Base-by-base conservation (phyloP, 2,797 vertebrate species). In the Lutra lutra region DNA sequence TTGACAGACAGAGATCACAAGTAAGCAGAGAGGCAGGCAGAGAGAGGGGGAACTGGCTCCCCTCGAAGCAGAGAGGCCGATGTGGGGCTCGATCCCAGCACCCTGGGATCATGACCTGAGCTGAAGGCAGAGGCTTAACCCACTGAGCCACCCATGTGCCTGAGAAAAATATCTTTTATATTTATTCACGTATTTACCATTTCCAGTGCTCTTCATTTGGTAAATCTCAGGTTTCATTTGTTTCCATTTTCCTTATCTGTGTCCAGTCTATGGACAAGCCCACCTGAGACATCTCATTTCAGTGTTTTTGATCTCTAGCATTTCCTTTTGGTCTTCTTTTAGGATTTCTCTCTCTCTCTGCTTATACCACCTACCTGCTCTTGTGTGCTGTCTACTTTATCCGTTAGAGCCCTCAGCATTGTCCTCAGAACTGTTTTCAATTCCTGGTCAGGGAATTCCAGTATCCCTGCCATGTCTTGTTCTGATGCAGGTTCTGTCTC, bases 41-140 rank as follows among this genome's bases (percentile, higher is more conserved):
- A 51, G 51, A 51, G 51, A 51, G 51, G 51, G 5, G 51, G 15
- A 51, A 18, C 0, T 0, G 15, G 15, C 15, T 51, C 51, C 51
- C 51, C 5, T 0, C 1, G 0, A 15, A 51, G 51, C 51, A 51
- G 51, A 51, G 51, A 51, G 51, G 1, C 51, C 2, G 5, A 54
- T 54, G 51, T 2, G 5, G 51, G 51, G 15, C 15, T 54, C 5
- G 17, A 18, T 54, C 51, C 17, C 51, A 54, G 51, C 4, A 17
- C 17, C 17, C 51, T 54, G 51, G 5, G 51, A 54, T 54, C 51
- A 54, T 18, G 51, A 54, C 15, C 51, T 54, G 51, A 54, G 51
- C 51, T 1, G 15, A 54, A 54, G 51, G 51, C 17, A 54, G 51
- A 18, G 51, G 51, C 51, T 54, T 54, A 54, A 54, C 17, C 17